Conservation (phyloP, 2,797 vertebrate species). For the Choloepus didactylus region DNA sequence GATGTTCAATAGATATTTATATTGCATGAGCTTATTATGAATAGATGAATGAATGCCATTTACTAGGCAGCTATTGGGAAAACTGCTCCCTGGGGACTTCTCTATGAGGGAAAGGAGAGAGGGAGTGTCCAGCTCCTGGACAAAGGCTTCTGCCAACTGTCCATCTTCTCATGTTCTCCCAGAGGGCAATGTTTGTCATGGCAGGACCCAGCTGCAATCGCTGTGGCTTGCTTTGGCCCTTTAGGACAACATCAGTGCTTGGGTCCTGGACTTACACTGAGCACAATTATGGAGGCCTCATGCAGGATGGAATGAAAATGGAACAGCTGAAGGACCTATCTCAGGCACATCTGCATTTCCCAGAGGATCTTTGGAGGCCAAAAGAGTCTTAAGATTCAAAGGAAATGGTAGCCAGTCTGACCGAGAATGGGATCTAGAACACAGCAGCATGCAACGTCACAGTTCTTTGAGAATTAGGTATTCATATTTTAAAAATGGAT, state of each 20-base stretch:
- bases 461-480: neutral
- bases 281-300: constrained; percentile 8
- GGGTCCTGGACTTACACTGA: constrained; percentile 1
- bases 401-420: neutral
- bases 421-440: neutral
- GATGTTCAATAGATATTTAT: neutral
- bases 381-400: constrained; percentile 55
- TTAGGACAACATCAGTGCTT: neutral
- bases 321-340: constrained; percentile 26
- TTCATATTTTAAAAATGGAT: neutral
- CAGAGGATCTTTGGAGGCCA: constrained; percentile 20
- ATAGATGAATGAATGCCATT: neutral
- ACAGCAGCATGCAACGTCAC: neutral
- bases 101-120: neutral
- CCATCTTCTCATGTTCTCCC: neutral
- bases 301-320: neutral
- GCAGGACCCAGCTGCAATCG: neutral
- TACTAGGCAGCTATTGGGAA: neutral
- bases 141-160: neutral
- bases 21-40: neutral
- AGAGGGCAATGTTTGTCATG: neutral
- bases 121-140: neutral
- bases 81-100: neutral
- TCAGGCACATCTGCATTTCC: constrained; percentile 31
- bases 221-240: neutral